These are phyloP conservation scores for Coracopsis vasa DNA, from an alignment of 2,113 vertebrate genomes.

Conservation along the genomic window DNA sequence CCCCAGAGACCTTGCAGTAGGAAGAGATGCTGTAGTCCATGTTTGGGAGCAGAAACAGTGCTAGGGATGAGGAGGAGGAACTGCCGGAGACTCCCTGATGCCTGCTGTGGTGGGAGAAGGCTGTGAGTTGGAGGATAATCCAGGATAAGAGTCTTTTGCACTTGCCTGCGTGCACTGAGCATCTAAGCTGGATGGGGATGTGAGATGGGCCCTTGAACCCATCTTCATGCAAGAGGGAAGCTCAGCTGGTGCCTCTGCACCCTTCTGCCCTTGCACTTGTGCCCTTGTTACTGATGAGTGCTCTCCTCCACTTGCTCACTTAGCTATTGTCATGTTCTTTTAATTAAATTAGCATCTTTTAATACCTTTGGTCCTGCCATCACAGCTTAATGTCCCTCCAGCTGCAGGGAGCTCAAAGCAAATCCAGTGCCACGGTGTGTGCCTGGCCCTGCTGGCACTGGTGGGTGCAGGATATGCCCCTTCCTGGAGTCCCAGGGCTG, in stretches of 20 bases:
- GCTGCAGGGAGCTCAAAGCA: neutral
- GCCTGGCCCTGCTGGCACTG: accelerated
- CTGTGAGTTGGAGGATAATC: neutral
- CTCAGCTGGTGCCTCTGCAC: neutral
- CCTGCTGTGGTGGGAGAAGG: neutral
- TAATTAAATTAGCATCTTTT: constrained; percentile 37
- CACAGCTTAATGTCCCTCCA: neutral
- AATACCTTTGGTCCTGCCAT: neutral
- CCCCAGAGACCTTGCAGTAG: neutral
- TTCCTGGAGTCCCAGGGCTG: neutral
- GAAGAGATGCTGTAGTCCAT: neutral
- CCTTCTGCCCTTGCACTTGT: accelerated
- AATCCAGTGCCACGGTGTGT: neutral
- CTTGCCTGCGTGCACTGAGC: neutral
- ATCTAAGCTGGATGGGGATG: neutral
- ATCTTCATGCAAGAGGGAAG: accelerated
- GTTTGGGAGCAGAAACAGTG: neutral
- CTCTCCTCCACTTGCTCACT: neutral
- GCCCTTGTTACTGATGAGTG: neutral
- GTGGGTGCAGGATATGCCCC: neutral
- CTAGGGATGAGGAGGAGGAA: neutral
- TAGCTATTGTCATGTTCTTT: neutral
- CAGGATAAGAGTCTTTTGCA: neutral
- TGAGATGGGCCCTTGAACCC: neutral
- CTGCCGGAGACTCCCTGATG: neutral